Evolutionary conservation across 1,140 invertebrate species (phyloP).

Genomic region (Drosophila teissieri): DNA sequence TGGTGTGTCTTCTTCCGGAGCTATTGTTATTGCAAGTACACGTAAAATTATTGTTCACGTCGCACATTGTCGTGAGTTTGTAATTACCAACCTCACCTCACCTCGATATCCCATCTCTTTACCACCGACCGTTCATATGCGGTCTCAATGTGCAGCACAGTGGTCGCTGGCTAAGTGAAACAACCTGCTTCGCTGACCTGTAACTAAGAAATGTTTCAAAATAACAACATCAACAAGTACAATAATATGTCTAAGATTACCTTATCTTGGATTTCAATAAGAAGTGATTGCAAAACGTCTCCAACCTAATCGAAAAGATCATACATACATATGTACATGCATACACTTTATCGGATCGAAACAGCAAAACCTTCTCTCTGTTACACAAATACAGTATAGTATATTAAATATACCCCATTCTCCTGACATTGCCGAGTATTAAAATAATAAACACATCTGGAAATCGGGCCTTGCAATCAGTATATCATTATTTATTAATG

Average conservation of each 20-base stretch:
- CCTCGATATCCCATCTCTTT: slow-evolving; percentile 22
- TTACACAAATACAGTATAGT: background rate
- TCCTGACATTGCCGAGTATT: background rate
- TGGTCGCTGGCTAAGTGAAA: slow-evolving; percentile 9
- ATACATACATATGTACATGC: too few relatives aligned
- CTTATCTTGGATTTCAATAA: too few relatives aligned
- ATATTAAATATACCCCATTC: background rate
- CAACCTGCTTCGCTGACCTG: background rate
- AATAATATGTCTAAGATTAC: too few relatives aligned
- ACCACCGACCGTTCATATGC: slow-evolving; percentile 7
- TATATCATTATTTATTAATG: slow-evolving; percentile 24
- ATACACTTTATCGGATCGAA: background rate
- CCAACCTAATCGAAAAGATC: too few relatives aligned
- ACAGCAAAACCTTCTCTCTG: background rate
- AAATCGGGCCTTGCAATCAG: slow-evolving; percentile 25
- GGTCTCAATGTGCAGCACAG: slow-evolving; percentile 30
- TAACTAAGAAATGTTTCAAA: too few relatives aligned
- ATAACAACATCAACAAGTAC: too few relatives aligned
- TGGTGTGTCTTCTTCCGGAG: slow-evolving; percentile 70
- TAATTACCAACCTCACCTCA: slow-evolving; percentile 65
- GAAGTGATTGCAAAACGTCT: too few relatives aligned
- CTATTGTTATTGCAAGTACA: slow-evolving; percentile 78
- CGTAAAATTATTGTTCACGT: slow-evolving; percentile 77
- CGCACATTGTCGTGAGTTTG: slow-evolving; percentile 72
- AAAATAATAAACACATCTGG: slow-evolving; percentile 23